Conservation (phyloP, 2,797 vertebrate genomes). For the Sebastes oblongus region DNA sequence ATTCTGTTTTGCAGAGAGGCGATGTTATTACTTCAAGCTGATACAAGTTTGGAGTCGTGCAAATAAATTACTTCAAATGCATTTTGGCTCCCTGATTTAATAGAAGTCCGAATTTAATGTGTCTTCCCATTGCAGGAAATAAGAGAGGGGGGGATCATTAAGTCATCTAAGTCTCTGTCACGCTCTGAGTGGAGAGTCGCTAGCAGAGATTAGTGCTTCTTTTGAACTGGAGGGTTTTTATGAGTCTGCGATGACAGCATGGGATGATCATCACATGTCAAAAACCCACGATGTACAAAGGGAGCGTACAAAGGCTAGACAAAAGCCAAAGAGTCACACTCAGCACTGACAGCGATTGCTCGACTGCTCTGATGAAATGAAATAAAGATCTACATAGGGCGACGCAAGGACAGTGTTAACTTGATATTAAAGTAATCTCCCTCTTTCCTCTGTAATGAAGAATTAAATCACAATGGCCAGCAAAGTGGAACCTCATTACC, state of each 20-base stretch:
- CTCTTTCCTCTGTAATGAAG: conserved; percentile 15
- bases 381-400: background rate
- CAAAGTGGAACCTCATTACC: conserved; percentile 35
- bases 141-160: background rate
- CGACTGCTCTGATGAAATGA: background rate
- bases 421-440: background rate
- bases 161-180: conserved; percentile 46
- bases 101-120: conserved; percentile 42
- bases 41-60: conserved; percentile 34
- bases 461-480: conserved; percentile 41
- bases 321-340: background rate
- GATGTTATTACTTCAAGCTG: conserved; percentile 42
- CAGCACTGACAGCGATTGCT: background rate
- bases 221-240: background rate
- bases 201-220: background rate
- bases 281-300: background rate
- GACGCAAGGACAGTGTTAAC: background rate
- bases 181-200: background rate
- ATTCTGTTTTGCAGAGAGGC: conserved; percentile 20
- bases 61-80: conserved; percentile 53
- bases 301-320: background rate
- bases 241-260: background rate
- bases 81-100: conserved; percentile 33
- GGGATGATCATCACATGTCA: background rate
- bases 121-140: conserved; percentile 11